These are phyloP conservation scores for Lepidothrix coronata DNA, from an alignment of 2,113 vertebrate species.

Conservation along the genomic window DNA sequence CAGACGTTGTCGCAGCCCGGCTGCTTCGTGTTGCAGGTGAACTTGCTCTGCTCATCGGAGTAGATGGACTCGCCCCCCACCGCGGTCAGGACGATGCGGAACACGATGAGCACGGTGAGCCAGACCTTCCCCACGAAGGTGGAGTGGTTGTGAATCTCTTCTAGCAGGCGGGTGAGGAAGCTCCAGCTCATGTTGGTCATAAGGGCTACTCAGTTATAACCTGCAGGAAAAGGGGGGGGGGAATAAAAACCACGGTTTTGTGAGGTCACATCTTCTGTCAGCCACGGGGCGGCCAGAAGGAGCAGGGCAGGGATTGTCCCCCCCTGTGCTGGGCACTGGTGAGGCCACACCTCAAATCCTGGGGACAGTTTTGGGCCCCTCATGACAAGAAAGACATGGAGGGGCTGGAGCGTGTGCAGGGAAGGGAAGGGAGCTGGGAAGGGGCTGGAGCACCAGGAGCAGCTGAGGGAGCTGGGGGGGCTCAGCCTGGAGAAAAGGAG, in stretches of 20 bases:
- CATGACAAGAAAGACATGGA: background rate
- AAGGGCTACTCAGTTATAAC: constrained; percentile 83
- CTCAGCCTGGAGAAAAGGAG: background rate
- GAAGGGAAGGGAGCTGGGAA: background rate
- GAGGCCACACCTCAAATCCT: background rate
- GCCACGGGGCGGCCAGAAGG: background rate
- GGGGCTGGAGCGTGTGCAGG: fast-evolving
- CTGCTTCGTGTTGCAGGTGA: constrained; percentile 97
- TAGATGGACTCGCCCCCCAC: constrained; percentile 98
- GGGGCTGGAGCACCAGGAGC: fast-evolving
- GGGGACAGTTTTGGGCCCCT: background rate
- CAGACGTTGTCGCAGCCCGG: constrained; percentile 98
- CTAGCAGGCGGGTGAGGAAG: constrained; percentile 96
- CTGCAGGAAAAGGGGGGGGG: constrained; percentile 65
- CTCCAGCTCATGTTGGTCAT: constrained; percentile 99
- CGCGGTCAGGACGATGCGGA: constrained; percentile 94
- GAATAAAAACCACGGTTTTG: fast-evolving
- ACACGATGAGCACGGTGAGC: constrained; percentile 96
- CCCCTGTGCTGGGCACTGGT: background rate
- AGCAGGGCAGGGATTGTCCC: fast-evolving
- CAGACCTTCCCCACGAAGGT: constrained; percentile 99
- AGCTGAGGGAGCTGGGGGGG: background rate
- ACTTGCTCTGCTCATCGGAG: constrained; percentile 96
- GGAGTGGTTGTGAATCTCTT: constrained; percentile 99
- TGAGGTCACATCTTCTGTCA: background rate